Evolutionary conservation across 2,113 vertebrate genomes (phyloP).

Genomic region (Reinhardtius hippoglossoides): DNA sequence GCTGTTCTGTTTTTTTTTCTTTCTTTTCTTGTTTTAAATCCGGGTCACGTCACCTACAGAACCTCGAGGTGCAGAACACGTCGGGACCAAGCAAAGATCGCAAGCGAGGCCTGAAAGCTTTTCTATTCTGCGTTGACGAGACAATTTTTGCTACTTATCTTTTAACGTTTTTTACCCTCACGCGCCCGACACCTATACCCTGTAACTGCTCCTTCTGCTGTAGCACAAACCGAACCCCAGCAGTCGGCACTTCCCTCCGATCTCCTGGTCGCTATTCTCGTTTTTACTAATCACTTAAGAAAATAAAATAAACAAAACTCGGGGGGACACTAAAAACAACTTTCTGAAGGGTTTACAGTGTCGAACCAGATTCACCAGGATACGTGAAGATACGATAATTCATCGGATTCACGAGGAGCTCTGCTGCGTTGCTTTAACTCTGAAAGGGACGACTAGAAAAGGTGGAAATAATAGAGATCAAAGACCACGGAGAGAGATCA

Average conservation of each 20-base stretch:
- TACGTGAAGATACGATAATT: neutral
- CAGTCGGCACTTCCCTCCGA: conserved; percentile 1
- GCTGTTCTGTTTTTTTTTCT: conserved; percentile 42
- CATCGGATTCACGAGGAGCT: conserved; percentile 31
- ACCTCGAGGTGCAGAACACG: conserved; percentile 29
- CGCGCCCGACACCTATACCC: conserved; percentile 16
- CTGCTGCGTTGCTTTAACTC: conserved; percentile 47
- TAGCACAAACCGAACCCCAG: conserved; percentile 16
- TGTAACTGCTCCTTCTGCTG: conserved; percentile 41
- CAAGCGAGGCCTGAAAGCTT: conserved; percentile 58
- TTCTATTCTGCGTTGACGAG: conserved; percentile 29
- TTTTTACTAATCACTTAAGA: conserved; percentile 8
- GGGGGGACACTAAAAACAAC: conserved; percentile 3
- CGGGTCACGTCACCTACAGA: conserved; percentile 19
- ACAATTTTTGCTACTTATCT: conserved; percentile 56
- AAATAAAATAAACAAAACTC: neutral
- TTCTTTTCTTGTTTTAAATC: conserved; percentile 21
- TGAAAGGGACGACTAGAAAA: conserved; percentile 71
- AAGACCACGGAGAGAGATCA: conserved; percentile 59
- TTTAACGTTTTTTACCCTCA: conserved; percentile 1
- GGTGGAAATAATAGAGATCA: conserved; percentile 57
- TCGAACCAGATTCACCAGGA: no score
- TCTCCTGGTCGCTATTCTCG: conserved; percentile 5
- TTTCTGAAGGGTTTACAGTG: conserved; percentile 40
- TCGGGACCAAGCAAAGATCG: conserved; percentile 57